These are phyloP conservation scores for Gymnogyps californianus DNA, from an alignment of 2,113 vertebrate species.

Conservation along the genomic window DNA sequence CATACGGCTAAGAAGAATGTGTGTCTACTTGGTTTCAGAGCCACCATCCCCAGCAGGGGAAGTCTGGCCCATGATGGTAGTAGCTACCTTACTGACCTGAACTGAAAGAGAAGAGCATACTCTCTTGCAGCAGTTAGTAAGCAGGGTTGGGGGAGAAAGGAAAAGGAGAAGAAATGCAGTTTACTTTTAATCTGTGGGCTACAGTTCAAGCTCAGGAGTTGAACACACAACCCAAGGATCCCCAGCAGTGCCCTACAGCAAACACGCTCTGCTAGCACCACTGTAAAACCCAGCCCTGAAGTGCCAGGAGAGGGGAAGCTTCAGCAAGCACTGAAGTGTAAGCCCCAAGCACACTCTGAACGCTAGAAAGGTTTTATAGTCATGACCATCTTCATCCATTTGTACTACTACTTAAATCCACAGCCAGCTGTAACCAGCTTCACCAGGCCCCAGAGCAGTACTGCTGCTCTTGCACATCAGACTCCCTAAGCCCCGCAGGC, in stretches of 20 bases:
- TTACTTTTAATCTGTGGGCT: not conserved
- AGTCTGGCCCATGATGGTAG: not conserved
- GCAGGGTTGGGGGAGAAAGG: not conserved
- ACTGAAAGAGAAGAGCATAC: not conserved
- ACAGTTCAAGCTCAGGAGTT: not conserved
- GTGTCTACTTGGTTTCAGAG: not conserved
- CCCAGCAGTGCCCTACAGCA: not conserved
- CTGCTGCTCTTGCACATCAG: accelerated
- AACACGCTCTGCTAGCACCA: not conserved
- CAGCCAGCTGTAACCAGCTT: not conserved
- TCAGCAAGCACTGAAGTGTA: not conserved
- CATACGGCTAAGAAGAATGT: not conserved
- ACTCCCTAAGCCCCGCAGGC: not conserved
- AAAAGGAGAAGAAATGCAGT: not conserved
- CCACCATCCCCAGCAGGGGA: not conserved
- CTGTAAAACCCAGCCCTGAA: not conserved
- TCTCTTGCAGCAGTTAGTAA: not conserved
- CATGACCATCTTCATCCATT: not conserved
- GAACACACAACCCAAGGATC: not conserved
- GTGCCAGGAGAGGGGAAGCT: not conserved
- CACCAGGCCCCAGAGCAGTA: not conserved
- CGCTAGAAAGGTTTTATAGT: not conserved
- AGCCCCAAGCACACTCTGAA: not conserved
- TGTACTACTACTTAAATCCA: not conserved
- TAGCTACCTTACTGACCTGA: not conserved